These are phyloP conservation scores for Oreochromis niloticus DNA, from an alignment of 2,113 vertebrate species.

Conservation along the genomic window DNA sequence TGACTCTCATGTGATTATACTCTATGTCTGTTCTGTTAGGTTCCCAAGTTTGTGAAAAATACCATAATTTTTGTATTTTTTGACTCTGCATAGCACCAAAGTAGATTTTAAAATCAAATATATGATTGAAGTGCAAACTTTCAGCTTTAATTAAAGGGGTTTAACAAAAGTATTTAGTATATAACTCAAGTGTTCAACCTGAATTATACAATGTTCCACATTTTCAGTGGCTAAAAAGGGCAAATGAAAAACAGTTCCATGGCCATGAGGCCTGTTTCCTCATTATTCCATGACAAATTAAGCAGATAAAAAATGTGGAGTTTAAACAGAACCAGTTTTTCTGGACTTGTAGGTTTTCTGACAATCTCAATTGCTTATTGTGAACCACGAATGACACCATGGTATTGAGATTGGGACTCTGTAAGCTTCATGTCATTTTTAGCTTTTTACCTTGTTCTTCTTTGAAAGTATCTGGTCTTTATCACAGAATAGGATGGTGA, in stretches of 20 bases:
- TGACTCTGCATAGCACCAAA: background rate
- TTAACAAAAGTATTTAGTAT: background rate
- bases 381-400: background rate
- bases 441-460: background rate
- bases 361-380: background rate
- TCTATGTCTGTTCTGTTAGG: background rate
- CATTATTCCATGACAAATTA: background rate
- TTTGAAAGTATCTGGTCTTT: background rate
- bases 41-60: background rate
- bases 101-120: background rate
- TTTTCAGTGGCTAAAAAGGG: background rate
- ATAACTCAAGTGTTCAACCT: background rate
- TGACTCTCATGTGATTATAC: background rate
- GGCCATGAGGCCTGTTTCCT: background rate
- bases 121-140: background rate
- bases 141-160: background rate
- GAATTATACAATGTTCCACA: background rate
- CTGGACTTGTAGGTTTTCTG: background rate
- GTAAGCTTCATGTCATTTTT: background rate
- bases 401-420: background rate
- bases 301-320: background rate
- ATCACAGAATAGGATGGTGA: background rate
- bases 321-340: background rate
- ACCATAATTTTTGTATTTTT: background rate
- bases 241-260: background rate